These are phyloP conservation scores for Gonatopus flavifemur DNA, from an alignment of 1,140 invertebrate genomes.

Conservation along the genomic window DNA sequence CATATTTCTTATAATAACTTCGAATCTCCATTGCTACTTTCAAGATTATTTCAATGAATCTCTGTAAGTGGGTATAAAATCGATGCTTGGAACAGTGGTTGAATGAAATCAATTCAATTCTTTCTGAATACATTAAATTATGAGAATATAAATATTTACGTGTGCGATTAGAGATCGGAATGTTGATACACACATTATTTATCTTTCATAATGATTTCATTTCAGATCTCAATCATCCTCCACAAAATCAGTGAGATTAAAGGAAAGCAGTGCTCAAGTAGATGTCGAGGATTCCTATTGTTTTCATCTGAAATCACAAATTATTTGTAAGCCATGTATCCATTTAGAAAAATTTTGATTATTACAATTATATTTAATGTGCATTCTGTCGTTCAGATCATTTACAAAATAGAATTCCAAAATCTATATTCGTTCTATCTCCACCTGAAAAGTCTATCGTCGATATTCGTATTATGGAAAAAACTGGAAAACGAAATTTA, in stretches of 20 bases:
- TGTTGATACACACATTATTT: no score
- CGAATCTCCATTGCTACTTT: no score
- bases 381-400: slow-evolving; percentile 31
- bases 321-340: slow-evolving; percentile 15
- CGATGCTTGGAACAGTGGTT: no score
- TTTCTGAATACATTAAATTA: no score
- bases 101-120: no score
- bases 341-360: slow-evolving; percentile 1
- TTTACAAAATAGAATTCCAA: slow-evolving; percentile 43
- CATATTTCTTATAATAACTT: no score
- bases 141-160: no score
- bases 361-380: slow-evolving; percentile 8
- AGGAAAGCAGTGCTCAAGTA: slow-evolving; percentile 26
- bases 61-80: no score
- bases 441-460: slow-evolving; percentile 47
- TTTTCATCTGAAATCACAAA: slow-evolving; percentile 15
- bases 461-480: slow-evolving; percentile 44
- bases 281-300: slow-evolving; percentile 10
- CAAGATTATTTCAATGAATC: no score
- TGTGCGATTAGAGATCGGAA: no score
- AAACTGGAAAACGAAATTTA: slow-evolving; percentile 48
- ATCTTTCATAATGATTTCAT: no score
- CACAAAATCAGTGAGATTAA: slow-evolving; percentile 18
- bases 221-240: no score
- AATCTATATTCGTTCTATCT: slow-evolving; percentile 37